Conservation (phyloP, 2,113 vertebrate genomes). For the Bothrops jararaca region DNA sequence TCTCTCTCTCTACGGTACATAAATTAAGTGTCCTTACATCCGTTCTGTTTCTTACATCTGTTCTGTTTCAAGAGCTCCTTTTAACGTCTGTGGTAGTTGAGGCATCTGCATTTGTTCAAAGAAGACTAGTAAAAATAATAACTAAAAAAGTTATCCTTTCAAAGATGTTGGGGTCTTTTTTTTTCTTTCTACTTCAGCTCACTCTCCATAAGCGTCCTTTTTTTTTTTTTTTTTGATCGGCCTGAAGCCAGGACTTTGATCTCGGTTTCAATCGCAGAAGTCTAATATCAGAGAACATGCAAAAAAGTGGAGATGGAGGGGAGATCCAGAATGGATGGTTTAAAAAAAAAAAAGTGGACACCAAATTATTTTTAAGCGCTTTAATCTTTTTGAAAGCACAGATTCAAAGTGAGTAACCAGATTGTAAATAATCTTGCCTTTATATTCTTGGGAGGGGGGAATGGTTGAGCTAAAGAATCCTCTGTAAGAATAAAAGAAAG, state of each 20-base stretch:
- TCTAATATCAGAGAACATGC: conserved; percentile 57
- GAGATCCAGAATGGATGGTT: conserved; percentile 41
- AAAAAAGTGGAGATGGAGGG: conserved; percentile 31
- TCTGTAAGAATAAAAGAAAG: neutral
- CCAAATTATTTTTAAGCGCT: conserved; percentile 37
- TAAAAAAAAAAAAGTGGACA: conserved; percentile 39
- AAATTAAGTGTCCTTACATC: neutral
- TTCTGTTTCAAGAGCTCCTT: neutral
- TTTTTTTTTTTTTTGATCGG: conserved; percentile 40
- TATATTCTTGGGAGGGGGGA: neutral
- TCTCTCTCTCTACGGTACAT: neutral
- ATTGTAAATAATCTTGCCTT: conserved; percentile 20
- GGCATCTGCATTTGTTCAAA: neutral
- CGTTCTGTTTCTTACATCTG: neutral
- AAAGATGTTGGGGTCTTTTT: neutral
- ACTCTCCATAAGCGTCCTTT: neutral
- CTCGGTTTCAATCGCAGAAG: conserved; percentile 56
- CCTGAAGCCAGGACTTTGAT: conserved; percentile 56
- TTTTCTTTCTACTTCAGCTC: neutral
- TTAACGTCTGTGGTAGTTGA: neutral
- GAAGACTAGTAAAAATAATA: neutral
- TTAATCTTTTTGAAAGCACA: conserved; percentile 20
- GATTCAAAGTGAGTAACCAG: conserved; percentile 30
- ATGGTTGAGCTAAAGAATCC: neutral
- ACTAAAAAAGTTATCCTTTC: neutral